Evolutionary conservation across 2,797 vertebrate species (phyloP).

Genomic region (Acanthis flammea): DNA sequence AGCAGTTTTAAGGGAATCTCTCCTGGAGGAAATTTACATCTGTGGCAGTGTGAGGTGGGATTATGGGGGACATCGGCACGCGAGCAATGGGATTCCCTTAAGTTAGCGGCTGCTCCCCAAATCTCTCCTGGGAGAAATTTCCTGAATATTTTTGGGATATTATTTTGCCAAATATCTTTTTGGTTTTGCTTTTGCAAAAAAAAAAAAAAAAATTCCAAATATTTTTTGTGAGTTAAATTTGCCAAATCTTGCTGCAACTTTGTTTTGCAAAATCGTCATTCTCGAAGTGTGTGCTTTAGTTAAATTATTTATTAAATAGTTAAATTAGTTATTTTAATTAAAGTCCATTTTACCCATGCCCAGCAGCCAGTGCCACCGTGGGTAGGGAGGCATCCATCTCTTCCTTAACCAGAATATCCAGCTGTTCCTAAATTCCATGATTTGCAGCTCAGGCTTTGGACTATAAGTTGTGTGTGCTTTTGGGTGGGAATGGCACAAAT

Average conservation of each 20-base stretch:
- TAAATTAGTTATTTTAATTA: not conserved
- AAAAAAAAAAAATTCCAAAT: not conserved
- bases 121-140: not conserved
- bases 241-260: not conserved
- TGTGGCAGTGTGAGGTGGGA: not conserved
- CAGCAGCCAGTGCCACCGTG: not conserved
- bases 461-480: not conserved
- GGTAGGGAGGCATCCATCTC: not conserved
- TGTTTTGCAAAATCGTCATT: fast-evolving
- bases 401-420: not conserved
- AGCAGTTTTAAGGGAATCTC: not conserved
- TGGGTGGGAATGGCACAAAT: not conserved
- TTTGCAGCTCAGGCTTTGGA: not conserved
- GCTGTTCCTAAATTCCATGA: not conserved
- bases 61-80: not conserved
- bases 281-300: fast-evolving
- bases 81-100: not conserved
- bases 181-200: not conserved
- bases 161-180: not conserved
- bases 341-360: not conserved
- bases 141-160: not conserved
- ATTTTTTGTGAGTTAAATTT: not conserved
- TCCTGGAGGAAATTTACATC: not conserved
- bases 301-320: not conserved
- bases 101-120: not conserved